phyloP scores from a whole-genome alignment of 2,888 invertebrate species.

The Hartigia nigra region DNA sequence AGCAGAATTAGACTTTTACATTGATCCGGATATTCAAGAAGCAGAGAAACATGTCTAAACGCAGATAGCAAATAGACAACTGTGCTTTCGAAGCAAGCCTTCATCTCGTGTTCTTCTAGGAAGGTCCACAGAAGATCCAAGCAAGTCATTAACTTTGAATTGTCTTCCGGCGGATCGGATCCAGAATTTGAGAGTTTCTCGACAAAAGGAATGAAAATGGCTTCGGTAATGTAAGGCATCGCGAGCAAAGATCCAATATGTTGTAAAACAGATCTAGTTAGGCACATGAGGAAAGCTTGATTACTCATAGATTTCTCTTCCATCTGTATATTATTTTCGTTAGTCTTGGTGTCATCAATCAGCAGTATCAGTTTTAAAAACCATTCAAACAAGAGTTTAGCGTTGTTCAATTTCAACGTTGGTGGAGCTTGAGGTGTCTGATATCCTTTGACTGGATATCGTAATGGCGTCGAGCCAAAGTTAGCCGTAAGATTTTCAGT shows the following conservation, averaged over 20 bases:
- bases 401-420: constrained; percentile 51
- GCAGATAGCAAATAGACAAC: constrained; percentile 72
- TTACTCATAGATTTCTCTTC: constrained; percentile 45
- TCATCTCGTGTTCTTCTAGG: constrained; percentile 74
- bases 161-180: constrained; percentile 27
- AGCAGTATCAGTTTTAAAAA: constrained; percentile 57
- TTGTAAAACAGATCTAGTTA: constrained; percentile 67
- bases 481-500: constrained; percentile 82
- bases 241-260: constrained; percentile 73
- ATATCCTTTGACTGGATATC: constrained; percentile 76
- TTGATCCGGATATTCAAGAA: constrained; percentile 70
- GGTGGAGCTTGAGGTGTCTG: constrained; percentile 72
- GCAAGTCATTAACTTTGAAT: constrained; percentile 50
- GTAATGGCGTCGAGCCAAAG: constrained; percentile 78
- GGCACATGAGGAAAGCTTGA: constrained; percentile 54
- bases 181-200: constrained; percentile 42
- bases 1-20: constrained; percentile 71
- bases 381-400: constrained; percentile 67
- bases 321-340: constrained; percentile 14
- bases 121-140: constrained; percentile 77
- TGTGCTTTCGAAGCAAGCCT: constrained; percentile 73
- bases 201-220: constrained; percentile 73
- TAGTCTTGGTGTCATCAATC: constrained; percentile 9
- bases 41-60: constrained; percentile 72
- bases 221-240: constrained; percentile 77